Evolutionary conservation across 2,888 invertebrate species (phyloP).

Genomic region (Oxycera nigricornis): DNA sequence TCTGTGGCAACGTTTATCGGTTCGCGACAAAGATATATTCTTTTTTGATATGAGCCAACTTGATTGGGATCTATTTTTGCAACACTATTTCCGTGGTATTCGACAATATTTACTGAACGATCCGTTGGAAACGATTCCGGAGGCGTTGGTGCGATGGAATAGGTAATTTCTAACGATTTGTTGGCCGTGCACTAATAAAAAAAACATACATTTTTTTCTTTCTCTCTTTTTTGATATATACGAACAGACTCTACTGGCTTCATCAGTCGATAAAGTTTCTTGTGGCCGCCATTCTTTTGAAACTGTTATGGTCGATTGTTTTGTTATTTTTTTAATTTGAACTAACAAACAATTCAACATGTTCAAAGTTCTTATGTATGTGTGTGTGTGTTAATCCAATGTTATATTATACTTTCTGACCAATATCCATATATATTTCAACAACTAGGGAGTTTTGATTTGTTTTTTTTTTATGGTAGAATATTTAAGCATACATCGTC

Average conservation of each 20-base stretch:
- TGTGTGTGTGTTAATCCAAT: background rate
- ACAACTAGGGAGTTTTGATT: background rate
- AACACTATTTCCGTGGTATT: slow-evolving; percentile 73
- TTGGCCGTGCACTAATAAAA: background rate
- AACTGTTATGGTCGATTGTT: slow-evolving; percentile 51
- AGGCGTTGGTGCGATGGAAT: slow-evolving; percentile 69
- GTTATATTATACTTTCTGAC: background rate
- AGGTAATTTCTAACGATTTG: slow-evolving; percentile 56
- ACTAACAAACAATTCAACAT: slow-evolving; percentile 16
- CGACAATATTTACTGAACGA: slow-evolving; percentile 82
- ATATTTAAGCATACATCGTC: background rate
- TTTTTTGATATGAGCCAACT: slow-evolving; percentile 75
- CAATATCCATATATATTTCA: background rate
- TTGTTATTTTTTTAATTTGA: slow-evolving; percentile 47
- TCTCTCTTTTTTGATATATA: slow-evolving; percentile 54
- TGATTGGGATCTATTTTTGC: slow-evolving; percentile 76
- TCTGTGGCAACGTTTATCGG: slow-evolving; percentile 67
- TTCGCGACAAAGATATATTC: slow-evolving; percentile 69
- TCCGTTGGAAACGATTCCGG: slow-evolving; percentile 74
- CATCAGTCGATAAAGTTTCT: slow-evolving; percentile 62
- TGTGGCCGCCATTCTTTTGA: slow-evolving; percentile 51
- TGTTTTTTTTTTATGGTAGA: background rate
- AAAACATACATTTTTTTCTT: slow-evolving; percentile 16
- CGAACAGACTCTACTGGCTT: slow-evolving; percentile 63
- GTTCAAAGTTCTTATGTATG: background rate